phyloP scores from a whole-genome alignment of 2,888 invertebrate genomes.

The Drosophila buzzatii region DNA sequence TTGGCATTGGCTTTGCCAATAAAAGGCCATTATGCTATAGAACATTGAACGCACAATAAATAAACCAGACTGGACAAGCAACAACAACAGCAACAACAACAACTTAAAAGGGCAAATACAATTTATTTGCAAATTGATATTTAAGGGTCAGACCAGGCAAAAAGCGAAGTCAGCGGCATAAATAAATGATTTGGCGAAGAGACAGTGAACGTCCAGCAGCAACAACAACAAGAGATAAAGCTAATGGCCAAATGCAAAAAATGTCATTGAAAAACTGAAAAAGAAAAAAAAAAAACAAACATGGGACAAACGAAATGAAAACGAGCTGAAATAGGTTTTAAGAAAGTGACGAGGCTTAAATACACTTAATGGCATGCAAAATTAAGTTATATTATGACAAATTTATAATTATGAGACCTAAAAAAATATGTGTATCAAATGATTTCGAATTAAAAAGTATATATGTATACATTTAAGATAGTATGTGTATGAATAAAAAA shows the following conservation, averaged over 20 bases:
- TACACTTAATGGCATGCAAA: not conserved
- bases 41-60: constrained; percentile 71
- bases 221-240: constrained; percentile 23
- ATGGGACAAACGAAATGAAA: constrained; percentile 21
- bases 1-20: constrained; percentile 55
- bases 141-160: constrained; percentile 69
- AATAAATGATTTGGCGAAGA: constrained; percentile 25
- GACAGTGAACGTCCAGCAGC: constrained; percentile 13
- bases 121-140: constrained; percentile 81
- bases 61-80: constrained; percentile 45
- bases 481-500: too few relatives aligned
- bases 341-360: not conserved
- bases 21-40: constrained; percentile 75
- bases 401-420: not conserved
- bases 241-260: constrained; percentile 61
- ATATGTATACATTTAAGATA: too few relatives aligned
- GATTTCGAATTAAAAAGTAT: too few relatives aligned
- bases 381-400: not conserved
- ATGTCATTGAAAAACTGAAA: constrained; percentile 31
- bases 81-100: constrained; percentile 24
- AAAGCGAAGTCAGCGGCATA: constrained; percentile 23
- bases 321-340: not conserved
- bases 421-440: not conserved
- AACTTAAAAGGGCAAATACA: constrained; percentile 63
- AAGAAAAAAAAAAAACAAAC: not conserved